These are phyloP conservation scores for Macaca mulatta DNA, from an alignment of 2,113 vertebrate genomes.

Conservation along the genomic window DNA sequence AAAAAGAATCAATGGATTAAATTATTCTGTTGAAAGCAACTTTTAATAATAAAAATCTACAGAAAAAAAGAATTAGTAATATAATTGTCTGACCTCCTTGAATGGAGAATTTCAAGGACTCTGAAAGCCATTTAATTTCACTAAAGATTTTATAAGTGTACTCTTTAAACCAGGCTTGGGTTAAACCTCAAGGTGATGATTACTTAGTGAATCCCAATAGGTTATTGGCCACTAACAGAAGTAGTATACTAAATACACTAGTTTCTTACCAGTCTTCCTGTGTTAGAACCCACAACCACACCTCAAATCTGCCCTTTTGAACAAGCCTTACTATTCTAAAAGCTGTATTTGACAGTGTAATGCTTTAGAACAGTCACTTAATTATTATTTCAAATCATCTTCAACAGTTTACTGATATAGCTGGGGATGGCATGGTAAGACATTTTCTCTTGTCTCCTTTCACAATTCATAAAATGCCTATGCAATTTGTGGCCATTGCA, in stretches of 20 bases:
- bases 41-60: slow-evolving; percentile 61
- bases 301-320: background rate
- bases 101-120: slow-evolving; percentile 63
- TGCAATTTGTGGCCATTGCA: slow-evolving; percentile 73
- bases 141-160: slow-evolving; percentile 63
- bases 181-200: slow-evolving; percentile 58
- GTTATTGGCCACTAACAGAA: slow-evolving; percentile 54
- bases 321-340: background rate
- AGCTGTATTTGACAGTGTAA: background rate
- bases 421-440: background rate
- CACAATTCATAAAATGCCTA: slow-evolving; percentile 27
- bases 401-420: slow-evolving; percentile 22
- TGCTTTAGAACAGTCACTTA: slow-evolving; percentile 46
- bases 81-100: slow-evolving; percentile 74
- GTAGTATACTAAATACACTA: slow-evolving; percentile 44
- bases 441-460: slow-evolving; percentile 26
- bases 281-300: background rate
- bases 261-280: background rate
- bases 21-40: slow-evolving; percentile 67
- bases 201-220: slow-evolving; percentile 60
- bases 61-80: slow-evolving; percentile 64
- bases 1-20: slow-evolving; percentile 74
- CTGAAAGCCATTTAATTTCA: slow-evolving; percentile 71
- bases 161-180: slow-evolving; percentile 68
- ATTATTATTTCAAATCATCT: slow-evolving; percentile 56